Evolutionary conservation across 2,113 vertebrate species (phyloP), one percentile per base, ranked within the genome.

Genomic region (Corvus cornix): DNA sequence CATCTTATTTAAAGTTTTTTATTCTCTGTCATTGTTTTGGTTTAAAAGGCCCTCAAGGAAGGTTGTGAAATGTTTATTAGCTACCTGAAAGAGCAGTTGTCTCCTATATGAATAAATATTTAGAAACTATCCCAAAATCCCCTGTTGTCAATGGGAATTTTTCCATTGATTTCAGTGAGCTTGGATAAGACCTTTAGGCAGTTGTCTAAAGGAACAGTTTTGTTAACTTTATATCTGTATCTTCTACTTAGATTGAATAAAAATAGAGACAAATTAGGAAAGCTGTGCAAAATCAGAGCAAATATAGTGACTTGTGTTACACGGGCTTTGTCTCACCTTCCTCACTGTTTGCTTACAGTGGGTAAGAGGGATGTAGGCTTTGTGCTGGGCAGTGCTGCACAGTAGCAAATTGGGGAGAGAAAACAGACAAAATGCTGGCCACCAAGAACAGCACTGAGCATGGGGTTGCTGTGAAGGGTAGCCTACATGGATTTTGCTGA

Each of bases 41-140:
- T 93, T 95, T 92, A 77, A 93, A 96, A 93, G 58, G 20, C 67
- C 73, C 94, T 84, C 62, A 43, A 83, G 76, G 73, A 92, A 91
- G 49, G 27, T 48, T 85, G 43, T 49, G 33, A 85, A 91, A 80
- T 84, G 67, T 83, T 21, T 60, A 52, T 93, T 39, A 69, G 20
- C 16, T 76, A 74, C 53, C 56, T 76, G 70, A 60, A 90, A 70
- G 48, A 92, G 49, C 44, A 62, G 30, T 73, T 84, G 26, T 87
- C 66, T 93, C 16, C 44, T 73, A 52, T 56, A 73, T 43, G 56
- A 85, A 85, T 62, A 51, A 51, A 26, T 92, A 91, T 82, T 90
- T 90, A 82, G 92, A 86, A 86, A 94, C 60, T 73, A 68, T 53
- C 16, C 73, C 13, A 35, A 86, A 88, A 60, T 85, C 56, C 7